Conservation (phyloP, 2,888 invertebrate genomes). For the Ormyrus nitidulus region DNA sequence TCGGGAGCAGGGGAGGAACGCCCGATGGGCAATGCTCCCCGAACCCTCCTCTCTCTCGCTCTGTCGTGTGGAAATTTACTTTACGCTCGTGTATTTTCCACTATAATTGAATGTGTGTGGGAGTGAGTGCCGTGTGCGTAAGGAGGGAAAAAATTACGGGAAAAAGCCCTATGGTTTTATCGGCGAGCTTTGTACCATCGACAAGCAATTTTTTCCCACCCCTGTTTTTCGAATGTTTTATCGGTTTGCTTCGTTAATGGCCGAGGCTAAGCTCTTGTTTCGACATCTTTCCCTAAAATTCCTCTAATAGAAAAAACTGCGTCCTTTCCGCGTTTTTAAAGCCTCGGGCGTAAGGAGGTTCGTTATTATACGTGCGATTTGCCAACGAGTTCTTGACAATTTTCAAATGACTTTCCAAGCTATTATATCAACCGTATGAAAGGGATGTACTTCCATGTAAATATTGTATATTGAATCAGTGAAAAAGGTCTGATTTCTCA, state of each 20-base stretch:
- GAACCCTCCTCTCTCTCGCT: neutral
- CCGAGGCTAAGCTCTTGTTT: no score
- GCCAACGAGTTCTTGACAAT: neutral
- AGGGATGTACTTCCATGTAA: no score
- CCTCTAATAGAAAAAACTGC: no score
- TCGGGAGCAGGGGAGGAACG: conserved; percentile 33
- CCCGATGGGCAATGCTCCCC: conserved; percentile 65
- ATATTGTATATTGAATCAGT: no score
- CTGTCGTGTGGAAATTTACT: conserved; percentile 64
- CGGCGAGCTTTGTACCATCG: neutral
- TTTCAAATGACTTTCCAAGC: neutral
- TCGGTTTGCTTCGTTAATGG: no score
- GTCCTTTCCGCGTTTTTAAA: no score
- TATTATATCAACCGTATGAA: no score
- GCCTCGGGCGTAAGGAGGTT: no score
- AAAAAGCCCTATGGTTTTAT: conserved; percentile 3
- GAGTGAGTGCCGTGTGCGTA: neutral
- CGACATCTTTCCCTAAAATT: no score
- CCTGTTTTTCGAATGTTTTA: no score
- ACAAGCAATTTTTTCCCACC: neutral
- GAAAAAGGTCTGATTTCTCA: no score
- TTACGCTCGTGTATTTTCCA: conserved; percentile 56
- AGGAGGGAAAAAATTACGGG: conserved; percentile 8
- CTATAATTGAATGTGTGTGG: conserved; percentile 8
- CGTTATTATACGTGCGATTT: no score